Base-by-base conservation (phyloP, 2,797 vertebrate genomes). In the Chaetophractus vellerosus region DNA sequence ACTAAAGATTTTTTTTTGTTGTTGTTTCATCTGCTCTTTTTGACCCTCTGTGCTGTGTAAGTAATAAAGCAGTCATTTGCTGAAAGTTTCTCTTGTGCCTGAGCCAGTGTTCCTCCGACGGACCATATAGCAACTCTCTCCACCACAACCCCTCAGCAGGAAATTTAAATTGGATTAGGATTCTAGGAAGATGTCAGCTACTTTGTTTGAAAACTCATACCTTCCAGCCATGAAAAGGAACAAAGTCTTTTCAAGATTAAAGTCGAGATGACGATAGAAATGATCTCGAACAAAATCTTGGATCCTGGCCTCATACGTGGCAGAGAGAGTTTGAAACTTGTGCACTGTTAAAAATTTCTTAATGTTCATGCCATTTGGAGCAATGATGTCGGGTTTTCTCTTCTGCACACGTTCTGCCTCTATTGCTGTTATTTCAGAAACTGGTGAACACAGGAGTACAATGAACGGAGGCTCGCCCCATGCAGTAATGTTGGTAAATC, bases 321-420 rank as follows among this genome's bases (percentile, higher is more conserved):
- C 99, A 96, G 99, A 99, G 74, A 99, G 98, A 98, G 99, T 99
- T 98, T 99, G 99, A 98, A 99, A 99, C 96, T 99, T 99, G 9
- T 99, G 99, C 98, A 99, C 99, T 75, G 99, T 99, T 24, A 99
- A 99, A 98, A 99, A 99, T 98, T 99, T 99, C 98, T 99, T 99
- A 95, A 99, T 98, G 64, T 99, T 99, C 95, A 99, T 98, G 52
- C 99, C 99, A 5, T 99, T 99, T 11, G 99, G 99, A 80, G 99
- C 99, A 90, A 99, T 97, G 75, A 99, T 99, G 98, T 99, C 99
- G 96, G 99, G 98, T 86, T 98, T 99, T 95, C 99, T 99, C 98
- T 99, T 99, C 41, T 99, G 98, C 98, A 99, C 99, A 71, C 99
- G 99, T 28, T 99, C 98, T 26, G 99, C 99, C 97, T 99, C 99